Conservation (phyloP, 64 coral and sea anemone species). For the Montipora efflorescens region DNA sequence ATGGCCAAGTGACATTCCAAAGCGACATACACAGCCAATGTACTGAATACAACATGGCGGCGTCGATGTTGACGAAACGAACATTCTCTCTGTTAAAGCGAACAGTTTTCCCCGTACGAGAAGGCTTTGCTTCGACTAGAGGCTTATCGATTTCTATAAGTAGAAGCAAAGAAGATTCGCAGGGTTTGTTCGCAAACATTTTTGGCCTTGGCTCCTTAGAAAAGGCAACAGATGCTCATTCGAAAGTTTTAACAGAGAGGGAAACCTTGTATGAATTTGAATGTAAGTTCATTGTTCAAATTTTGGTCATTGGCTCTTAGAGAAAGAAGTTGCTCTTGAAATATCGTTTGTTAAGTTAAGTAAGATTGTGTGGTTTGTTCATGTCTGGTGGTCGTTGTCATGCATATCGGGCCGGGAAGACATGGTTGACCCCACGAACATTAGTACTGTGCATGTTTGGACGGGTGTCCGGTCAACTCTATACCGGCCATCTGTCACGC, state of each 20-base stretch:
- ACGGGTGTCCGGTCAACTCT: too few relatives aligned
- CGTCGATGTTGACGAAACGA: not conserved
- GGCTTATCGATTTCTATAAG: not conserved
- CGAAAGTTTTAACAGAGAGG: slow-evolving; percentile 51
- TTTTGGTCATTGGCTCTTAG: not conserved
- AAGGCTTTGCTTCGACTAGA: not conserved
- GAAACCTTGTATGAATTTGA: slow-evolving; percentile 73
- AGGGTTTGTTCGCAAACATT: slow-evolving; percentile 1
- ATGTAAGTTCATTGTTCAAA: slow-evolving; percentile 19
- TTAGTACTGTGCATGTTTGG: too few relatives aligned
- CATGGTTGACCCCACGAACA: too few relatives aligned
- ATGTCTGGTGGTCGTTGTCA: too few relatives aligned
- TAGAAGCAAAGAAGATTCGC: slow-evolving; percentile 6
- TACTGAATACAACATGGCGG: slow-evolving; percentile 9
- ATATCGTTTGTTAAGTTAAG: too few relatives aligned
- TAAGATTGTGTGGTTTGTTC: too few relatives aligned
- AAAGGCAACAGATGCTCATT: slow-evolving; percentile 69
- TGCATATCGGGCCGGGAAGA: too few relatives aligned
- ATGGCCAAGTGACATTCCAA: not conserved
- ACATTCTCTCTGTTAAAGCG: not conserved
- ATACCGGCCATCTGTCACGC: too few relatives aligned
- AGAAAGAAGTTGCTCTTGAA: not conserved
- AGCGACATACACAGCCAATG: not conserved
- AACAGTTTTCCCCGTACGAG: not conserved
- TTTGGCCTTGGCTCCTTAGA: slow-evolving; percentile 13